These are phyloP conservation scores for Thymelicus acteon DNA, from an alignment of 2,888 invertebrate genomes.

Conservation along the genomic window DNA sequence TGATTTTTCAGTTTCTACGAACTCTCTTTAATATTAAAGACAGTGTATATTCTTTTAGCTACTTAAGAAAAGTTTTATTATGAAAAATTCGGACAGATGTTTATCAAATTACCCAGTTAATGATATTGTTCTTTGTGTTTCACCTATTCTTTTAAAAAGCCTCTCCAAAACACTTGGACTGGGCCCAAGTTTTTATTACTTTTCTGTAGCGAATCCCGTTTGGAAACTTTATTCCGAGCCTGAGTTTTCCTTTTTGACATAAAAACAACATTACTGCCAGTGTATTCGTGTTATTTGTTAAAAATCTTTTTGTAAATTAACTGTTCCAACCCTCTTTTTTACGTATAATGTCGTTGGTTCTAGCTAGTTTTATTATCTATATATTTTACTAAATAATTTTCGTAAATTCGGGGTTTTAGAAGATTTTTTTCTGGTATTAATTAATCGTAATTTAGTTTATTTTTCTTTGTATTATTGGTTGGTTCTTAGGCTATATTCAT, in stretches of 20 bases:
- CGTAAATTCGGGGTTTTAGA: no score
- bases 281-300: conserved; percentile 26
- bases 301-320: neutral
- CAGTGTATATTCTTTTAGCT: neutral
- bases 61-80: neutral
- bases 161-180: conserved; percentile 20
- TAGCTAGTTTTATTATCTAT: no score
- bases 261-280: conserved; percentile 32
- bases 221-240: conserved; percentile 18
- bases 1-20: no score
- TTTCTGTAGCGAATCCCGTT: conserved; percentile 23
- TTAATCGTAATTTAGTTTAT: no score
- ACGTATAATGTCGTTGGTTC: no score
- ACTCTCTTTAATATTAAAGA: neutral
- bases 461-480: no score
- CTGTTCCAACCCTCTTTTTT: no score
- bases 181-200: conserved; percentile 32
- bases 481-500: no score
- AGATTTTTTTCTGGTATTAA: no score
- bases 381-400: no score
- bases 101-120: conserved; percentile 14
- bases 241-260: conserved; percentile 27
- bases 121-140: conserved; percentile 11
- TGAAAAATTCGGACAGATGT: conserved; percentile 2
- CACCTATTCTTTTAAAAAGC: conserved; percentile 22